These are phyloP conservation scores for Liasis olivaceus DNA, from an alignment of 2,797 vertebrate species.

Conservation along the genomic window DNA sequence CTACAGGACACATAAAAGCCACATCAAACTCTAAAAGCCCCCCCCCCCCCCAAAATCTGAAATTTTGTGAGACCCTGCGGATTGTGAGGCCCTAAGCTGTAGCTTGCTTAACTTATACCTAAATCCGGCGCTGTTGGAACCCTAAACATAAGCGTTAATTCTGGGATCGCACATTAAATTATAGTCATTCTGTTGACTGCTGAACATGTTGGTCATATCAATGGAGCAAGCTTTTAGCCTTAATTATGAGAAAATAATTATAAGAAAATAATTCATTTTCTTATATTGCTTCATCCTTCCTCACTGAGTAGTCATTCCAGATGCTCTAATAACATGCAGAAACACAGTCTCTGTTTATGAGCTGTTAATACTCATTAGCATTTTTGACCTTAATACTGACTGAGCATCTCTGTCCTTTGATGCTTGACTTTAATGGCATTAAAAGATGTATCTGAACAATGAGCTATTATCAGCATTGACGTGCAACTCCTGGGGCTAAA, in stretches of 20 bases:
- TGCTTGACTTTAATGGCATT: neutral
- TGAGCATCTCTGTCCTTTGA: conserved; percentile 15
- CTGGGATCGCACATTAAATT: neutral
- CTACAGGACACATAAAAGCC: too few species aligned
- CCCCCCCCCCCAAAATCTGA: too few species aligned
- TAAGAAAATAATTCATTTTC: too few species aligned
- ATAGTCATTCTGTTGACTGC: neutral
- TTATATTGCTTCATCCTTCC: fast-evolving
- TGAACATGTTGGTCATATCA: fast-evolving
- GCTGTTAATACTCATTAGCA: conserved; percentile 22
- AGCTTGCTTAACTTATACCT: neutral
- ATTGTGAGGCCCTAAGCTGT: too few species aligned
- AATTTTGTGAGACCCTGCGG: too few species aligned
- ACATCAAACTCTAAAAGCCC: too few species aligned
- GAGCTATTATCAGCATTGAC: neutral
- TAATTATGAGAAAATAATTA: too few species aligned
- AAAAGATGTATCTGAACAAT: neutral
- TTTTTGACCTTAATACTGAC: neutral
- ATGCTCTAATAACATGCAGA: neutral
- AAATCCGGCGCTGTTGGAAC: neutral
- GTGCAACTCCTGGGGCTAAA: conserved; percentile 13
- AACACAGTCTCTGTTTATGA: neutral
- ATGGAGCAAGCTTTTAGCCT: fast-evolving
- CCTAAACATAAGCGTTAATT: neutral
- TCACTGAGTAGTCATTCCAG: fast-evolving